These are phyloP conservation scores for Procapra przewalskii DNA, from an alignment of 2,113 vertebrate genomes.

Conservation along the genomic window DNA sequence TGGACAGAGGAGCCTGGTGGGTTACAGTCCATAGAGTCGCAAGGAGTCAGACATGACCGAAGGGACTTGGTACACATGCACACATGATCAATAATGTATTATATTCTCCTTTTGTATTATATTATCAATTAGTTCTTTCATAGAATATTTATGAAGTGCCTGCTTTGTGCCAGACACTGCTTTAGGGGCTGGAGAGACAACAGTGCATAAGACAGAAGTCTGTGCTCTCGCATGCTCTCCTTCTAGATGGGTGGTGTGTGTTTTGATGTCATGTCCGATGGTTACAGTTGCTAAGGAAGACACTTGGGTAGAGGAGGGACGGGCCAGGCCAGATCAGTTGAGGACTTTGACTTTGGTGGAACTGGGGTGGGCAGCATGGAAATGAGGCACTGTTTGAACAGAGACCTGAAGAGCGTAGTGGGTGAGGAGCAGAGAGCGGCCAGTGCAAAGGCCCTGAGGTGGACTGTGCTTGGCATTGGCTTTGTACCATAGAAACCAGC, in stretches of 20 bases:
- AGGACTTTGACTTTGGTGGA: neutral
- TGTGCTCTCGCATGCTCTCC: too few relatives aligned
- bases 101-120: neutral
- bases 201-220: accelerated
- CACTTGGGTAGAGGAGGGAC: neutral
- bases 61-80: accelerated
- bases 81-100: neutral
- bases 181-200: neutral
- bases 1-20: neutral
- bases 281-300: neutral
- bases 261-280: neutral
- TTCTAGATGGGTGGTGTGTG: too few relatives aligned
- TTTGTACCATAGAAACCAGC: neutral
- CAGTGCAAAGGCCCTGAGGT: neutral
- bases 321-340: neutral
- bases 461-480: neutral
- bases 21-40: neutral
- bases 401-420: accelerated
- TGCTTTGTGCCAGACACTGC: neutral
- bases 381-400: neutral
- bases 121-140: neutral
- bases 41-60: neutral
- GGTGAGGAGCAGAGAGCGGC: neutral
- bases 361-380: neutral
- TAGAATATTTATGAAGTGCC: neutral